Percentiles rank a stretch among this genome's conserved stretches.
Evolutionary conservation across 1,140 invertebrate species (phyloP).

Genomic region (Galendromus occidentalis): DNA sequence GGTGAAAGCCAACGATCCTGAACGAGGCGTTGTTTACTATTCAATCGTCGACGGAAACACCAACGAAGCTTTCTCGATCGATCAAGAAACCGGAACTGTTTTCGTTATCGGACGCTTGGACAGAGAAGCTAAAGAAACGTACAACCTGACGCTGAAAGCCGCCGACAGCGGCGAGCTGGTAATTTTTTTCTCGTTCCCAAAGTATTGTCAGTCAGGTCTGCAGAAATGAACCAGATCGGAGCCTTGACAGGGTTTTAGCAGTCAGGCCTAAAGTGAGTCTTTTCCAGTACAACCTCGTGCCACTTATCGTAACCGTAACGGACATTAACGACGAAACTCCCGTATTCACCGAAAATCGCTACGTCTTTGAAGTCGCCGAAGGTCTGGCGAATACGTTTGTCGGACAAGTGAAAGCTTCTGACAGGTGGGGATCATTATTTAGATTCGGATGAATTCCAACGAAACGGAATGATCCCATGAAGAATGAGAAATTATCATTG

Average conservation of each 20-base stretch:
- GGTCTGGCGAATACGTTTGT: conserved; percentile 44
- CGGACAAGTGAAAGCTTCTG: conserved; percentile 50
- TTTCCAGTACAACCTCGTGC: conserved; percentile 43
- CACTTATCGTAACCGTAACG: conserved; percentile 64
- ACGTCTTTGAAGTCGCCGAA: conserved; percentile 68
- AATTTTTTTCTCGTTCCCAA: neutral
- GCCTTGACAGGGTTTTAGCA: too few species aligned
- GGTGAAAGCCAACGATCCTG: conserved; percentile 54
- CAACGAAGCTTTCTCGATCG: conserved; percentile 58
- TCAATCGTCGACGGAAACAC: conserved; percentile 66
- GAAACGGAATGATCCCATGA: neutral
- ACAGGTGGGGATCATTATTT: neutral
- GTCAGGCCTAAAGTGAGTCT: neutral
- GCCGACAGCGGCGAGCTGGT: conserved; percentile 56
- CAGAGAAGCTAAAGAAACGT: conserved; percentile 60
- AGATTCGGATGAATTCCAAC: conserved; percentile 31
- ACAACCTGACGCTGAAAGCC: conserved; percentile 58
- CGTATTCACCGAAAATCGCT: conserved; percentile 52
- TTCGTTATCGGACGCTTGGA: conserved; percentile 60
- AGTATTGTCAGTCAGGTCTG: neutral
- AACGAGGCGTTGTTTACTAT: conserved; percentile 64
- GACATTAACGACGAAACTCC: conserved; percentile 63
- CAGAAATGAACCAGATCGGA: too few species aligned
- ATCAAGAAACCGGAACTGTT: conserved; percentile 52
- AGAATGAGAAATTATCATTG: neutral